Percentiles rank a stretch among this genome's conserved stretches.
Conservation (phyloP, 2,888 invertebrate species). For the Toxonevra muliebris region DNA sequence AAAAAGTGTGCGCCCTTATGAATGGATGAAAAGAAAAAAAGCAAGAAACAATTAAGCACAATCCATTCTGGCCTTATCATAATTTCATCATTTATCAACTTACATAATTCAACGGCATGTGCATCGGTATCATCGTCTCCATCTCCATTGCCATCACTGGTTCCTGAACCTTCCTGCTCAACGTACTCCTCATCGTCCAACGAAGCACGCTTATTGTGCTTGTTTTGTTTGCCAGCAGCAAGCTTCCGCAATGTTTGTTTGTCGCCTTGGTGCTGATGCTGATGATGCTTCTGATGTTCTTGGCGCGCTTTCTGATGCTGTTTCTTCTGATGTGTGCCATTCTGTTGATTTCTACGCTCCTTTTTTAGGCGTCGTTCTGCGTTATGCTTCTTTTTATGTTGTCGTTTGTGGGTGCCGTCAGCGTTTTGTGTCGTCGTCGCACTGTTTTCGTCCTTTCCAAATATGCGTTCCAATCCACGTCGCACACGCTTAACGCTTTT, state of each 20-base stretch:
- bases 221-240: slow-evolving; percentile 21
- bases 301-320: slow-evolving; percentile 20
- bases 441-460: slow-evolving; percentile 45
- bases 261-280: slow-evolving; percentile 13
- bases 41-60: slow-evolving; percentile 1
- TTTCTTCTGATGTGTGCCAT: slow-evolving; percentile 10
- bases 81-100: slow-evolving; percentile 35
- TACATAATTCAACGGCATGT: slow-evolving; percentile 40
- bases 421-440: background rate
- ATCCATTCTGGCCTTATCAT: too few species aligned
- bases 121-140: slow-evolving; percentile 38
- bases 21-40: background rate
- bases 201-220: slow-evolving; percentile 41
- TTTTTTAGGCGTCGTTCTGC: slow-evolving; percentile 16
- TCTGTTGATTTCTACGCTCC: slow-evolving; percentile 13
- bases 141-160: slow-evolving; percentile 32
- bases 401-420: background rate
- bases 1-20: slow-evolving; percentile 51
- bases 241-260: slow-evolving; percentile 28
- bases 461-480: slow-evolving; percentile 54
- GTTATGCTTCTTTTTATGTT: slow-evolving; percentile 23
- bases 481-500: slow-evolving; percentile 56
- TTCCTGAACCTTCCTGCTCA: slow-evolving; percentile 48
- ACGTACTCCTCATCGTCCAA: slow-evolving; percentile 38
- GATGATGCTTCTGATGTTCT: slow-evolving; percentile 13